phyloP scores from a whole-genome alignment of 2,797 vertebrate genomes.

The Ceryle rudis region DNA sequence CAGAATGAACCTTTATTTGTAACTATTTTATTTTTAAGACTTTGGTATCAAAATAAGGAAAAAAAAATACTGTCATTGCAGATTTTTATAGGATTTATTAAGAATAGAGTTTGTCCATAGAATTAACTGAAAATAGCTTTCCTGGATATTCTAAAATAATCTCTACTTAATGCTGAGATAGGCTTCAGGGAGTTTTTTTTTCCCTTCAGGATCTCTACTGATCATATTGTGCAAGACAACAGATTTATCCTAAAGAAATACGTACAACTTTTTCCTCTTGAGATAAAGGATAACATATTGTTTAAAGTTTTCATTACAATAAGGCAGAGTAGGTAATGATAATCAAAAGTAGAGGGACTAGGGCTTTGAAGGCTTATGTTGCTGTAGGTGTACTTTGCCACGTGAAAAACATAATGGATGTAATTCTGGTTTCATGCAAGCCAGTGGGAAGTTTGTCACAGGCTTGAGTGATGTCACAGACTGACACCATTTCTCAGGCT shows the following conservation, averaged over 20 bases:
- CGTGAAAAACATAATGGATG: not conserved
- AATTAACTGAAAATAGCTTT: slow-evolving; percentile 15
- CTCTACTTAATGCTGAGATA: slow-evolving; percentile 45
- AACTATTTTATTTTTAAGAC: slow-evolving; percentile 33
- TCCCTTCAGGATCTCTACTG: slow-evolving; percentile 50
- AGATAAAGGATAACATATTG: not conserved
- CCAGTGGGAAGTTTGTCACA: not conserved
- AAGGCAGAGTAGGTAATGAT: not conserved
- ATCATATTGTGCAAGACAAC: slow-evolving; percentile 23
- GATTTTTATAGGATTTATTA: not conserved
- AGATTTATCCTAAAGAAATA: slow-evolving; percentile 61
- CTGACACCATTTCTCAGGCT: not conserved
- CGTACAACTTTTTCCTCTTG: slow-evolving; percentile 15
- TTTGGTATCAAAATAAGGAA: not conserved
- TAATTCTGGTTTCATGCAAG: not conserved
- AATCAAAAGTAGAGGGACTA: not conserved
- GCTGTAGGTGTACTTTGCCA: not conserved
- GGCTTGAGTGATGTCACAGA: not conserved
- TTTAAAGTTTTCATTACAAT: slow-evolving; percentile 34
- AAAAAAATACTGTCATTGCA: not conserved
- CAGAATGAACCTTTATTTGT: slow-evolving; percentile 46
- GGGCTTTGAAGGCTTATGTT: not conserved
- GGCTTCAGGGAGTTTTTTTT: slow-evolving; percentile 1
- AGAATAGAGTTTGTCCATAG: not conserved
- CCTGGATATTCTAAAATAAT: slow-evolving; percentile 54